Evolutionary conservation across 2,888 invertebrate genomes (phyloP), one percentile per base, ranked within the genome.

Genomic region (Chrysolina oricalcia): DNA sequence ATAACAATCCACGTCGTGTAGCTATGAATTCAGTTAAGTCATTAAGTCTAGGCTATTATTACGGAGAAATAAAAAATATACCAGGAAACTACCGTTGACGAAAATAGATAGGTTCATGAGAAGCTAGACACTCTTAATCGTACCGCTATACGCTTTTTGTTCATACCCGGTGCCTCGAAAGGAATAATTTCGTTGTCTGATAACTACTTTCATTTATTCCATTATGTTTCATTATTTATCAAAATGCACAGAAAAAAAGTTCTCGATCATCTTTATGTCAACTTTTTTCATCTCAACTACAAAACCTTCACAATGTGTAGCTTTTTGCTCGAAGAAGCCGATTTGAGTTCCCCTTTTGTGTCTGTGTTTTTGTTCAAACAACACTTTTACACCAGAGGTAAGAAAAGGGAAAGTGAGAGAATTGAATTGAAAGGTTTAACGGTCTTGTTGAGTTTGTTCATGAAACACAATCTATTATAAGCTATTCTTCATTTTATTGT

Each of bases 1-100:
- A 59, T 59, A 59, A 59, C 59, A 59, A 59, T 59, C 59, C 59
- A 59, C 23, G 59, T 59, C 59, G 59, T 59, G 59, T 27, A 59
- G 59, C 59, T 10, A 59, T 35, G 59, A 27, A 59, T 59, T 59
- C 59, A 59, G 59, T 59, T 59, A 59, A 59, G 59, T 59, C 59
- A 59, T 59, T 59, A 59, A 59, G 59, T 59, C 59, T 59, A 59
- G 59, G 59, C 59, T 59, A 59, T 59, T 59, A 59, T 59, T 59
- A 59, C 59, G 59, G 23, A 59, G 35, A 35, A 59, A 59, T 59
- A 59, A 59, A 59, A 59, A 59, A 59, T 59, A 27, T 59, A 59
- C 59, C 59, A 59, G 59, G 59, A 59, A 59, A 59, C 59, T 59
- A 59, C 59, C 23, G 59, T 59, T 59, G 59, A 59, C 59, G 59